Base-by-base conservation (phyloP, 2,888 invertebrate species). In the Lepidonotus clava region DNA sequence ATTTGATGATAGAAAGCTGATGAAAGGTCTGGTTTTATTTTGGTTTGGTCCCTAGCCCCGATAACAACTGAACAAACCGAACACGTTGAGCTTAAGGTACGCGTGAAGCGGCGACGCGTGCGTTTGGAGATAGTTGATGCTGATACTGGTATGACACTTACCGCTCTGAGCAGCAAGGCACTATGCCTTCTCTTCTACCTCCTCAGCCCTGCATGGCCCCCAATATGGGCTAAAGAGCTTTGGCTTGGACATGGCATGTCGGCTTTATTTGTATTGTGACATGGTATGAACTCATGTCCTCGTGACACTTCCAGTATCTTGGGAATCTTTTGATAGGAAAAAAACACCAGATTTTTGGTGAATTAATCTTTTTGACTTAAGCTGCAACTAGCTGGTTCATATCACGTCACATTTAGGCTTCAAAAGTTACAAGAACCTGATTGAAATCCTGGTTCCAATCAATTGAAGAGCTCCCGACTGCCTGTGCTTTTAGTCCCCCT, bases 41-140 rank as follows among this genome's bases (percentile, higher is more conserved):
- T 61, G 61, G 61, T 61, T 61, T 61, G 34, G 76, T 21, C 76
- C 76, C 80, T 34, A 80, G 80, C 80, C 80, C 80, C 80, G 80
- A 46, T 80, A 41, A 76, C 76, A 34, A 71, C 71, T n/a, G n/a
- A n/a, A n/a, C n/a, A n/a, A n/a, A 71, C 71, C 14, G 80, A 80
- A 28, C 80, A 80, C 80, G 80, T 80, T 80, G 80, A 80, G 80
- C 24, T 46, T 28, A 80, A 41, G 41, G 80, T 80, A 46, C 80
- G 46, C 80, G n/a, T 46, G 80, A 41, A 46, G 28, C 41, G 80
- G n/a, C 14, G 46, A n/a, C 80, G 80, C 6, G 80, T 80, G 14
- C 80, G 80, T 5, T 24, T 80, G 80, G 80, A 80, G 51, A 80
- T 80, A 80, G 80, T 80, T 80, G 80, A 46, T 21, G 80, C 80